These are phyloP conservation scores for Periophthalmus modestus DNA, from an alignment of 2,113 vertebrate genomes.

Conservation along the genomic window DNA sequence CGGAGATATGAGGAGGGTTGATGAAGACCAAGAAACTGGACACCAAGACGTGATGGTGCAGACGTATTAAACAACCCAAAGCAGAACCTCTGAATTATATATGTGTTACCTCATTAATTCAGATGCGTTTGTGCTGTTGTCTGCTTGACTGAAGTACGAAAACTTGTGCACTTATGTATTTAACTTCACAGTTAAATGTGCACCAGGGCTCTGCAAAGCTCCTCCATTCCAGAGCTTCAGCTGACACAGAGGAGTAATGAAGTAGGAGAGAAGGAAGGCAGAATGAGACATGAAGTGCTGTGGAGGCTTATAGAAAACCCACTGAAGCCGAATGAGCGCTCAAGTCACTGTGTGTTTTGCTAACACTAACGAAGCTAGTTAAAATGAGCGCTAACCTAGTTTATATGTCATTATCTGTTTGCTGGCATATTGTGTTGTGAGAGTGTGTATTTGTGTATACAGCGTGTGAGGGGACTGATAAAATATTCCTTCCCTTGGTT, in stretches of 20 bases:
- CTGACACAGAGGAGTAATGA: constrained; percentile 43
- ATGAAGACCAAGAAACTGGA: constrained; percentile 37
- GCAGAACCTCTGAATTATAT: not conserved
- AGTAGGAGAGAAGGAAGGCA: constrained; percentile 33
- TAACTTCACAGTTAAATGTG: constrained; percentile 12
- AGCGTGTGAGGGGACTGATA: constrained; percentile 71
- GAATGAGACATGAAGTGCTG: constrained; percentile 47
- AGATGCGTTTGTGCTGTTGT: not conserved
- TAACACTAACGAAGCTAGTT: constrained; percentile 57
- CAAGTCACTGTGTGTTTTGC: constrained; percentile 50
- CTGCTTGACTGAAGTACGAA: no score
- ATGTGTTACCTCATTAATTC: not conserved
- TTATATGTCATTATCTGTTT: constrained; percentile 70
- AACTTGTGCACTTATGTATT: not conserved
- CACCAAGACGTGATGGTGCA: constrained; percentile 13
- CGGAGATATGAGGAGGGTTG: constrained; percentile 52
- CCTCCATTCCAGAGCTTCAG: constrained; percentile 27
- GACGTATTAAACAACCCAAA: not conserved
- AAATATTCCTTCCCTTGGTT: constrained; percentile 80
- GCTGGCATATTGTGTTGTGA: constrained; percentile 50
- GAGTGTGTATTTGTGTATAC: constrained; percentile 64
- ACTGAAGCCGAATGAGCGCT: constrained; percentile 54
- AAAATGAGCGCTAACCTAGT: constrained; percentile 66
- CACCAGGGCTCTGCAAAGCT: constrained; percentile 26
- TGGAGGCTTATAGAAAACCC: constrained; percentile 52